Percentiles rank a stretch among this genome's conserved stretches.
phyloP scores from a whole-genome alignment of 2,113 vertebrate species.

The Beaufortia kweichowensis region DNA sequence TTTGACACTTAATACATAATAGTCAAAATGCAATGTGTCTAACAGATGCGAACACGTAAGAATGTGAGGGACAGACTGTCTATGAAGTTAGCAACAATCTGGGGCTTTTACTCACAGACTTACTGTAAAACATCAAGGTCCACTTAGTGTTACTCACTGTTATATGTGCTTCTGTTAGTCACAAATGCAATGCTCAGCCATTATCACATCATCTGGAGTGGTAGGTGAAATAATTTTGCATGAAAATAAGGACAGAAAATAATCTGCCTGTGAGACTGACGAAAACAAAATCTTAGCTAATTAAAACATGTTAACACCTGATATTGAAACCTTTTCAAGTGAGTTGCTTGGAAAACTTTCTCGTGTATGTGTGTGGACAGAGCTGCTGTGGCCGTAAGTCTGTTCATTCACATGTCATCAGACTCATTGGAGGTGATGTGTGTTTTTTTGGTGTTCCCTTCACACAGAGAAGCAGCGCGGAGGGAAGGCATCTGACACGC shows the following conservation, averaged over 20 bases:
- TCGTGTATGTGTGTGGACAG: background rate
- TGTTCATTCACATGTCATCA: slow-evolving; percentile 1
- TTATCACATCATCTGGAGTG: background rate
- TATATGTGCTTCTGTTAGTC: background rate
- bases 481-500: slow-evolving; percentile 3
- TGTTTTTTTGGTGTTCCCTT: slow-evolving; percentile 14
- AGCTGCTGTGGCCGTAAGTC: slow-evolving; percentile 7
- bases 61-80: too few relatives aligned
- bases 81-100: too few relatives aligned
- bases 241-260: background rate
- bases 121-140: too few relatives aligned
- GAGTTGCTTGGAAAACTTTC: background rate
- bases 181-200: background rate
- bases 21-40: too few relatives aligned
- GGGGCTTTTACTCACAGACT: too few relatives aligned
- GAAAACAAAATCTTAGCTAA: background rate
- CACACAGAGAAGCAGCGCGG: slow-evolving; percentile 4
- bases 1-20: too few relatives aligned
- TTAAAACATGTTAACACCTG: background rate
- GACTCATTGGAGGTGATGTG: background rate
- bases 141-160: background rate
- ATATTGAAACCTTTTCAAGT: background rate
- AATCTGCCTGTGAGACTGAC: background rate
- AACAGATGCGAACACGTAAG: too few relatives aligned
- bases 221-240: background rate